phyloP scores from a whole-genome alignment of 2,888 invertebrate species.

The Strigamia transsilvanica region DNA sequence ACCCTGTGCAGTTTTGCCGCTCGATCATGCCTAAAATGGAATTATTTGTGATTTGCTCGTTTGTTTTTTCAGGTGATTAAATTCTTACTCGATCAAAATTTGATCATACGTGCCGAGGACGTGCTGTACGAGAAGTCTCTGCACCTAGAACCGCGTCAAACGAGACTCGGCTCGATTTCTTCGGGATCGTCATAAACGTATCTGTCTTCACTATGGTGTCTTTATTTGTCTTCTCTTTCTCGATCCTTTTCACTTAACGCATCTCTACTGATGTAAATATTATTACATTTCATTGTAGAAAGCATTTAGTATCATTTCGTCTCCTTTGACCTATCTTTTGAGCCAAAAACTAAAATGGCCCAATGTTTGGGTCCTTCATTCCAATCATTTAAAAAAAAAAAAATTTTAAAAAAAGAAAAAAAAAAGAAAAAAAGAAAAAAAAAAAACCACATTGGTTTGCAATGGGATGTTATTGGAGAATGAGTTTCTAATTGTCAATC shows the following conservation, averaged over 20 bases:
- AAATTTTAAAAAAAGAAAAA: not conserved
- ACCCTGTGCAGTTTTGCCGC: too few relatives aligned
- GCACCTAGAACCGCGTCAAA: conserved; percentile 82
- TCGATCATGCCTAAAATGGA: too few relatives aligned
- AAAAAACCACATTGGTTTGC: not conserved
- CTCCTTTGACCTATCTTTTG: not conserved
- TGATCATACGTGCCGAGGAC: conserved; percentile 23
- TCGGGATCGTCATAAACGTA: conserved; percentile 15
- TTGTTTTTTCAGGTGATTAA: not conserved
- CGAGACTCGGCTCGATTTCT: conserved; percentile 64
- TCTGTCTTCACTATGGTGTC: not conserved
- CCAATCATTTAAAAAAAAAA: not conserved
- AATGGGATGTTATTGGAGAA: not conserved
- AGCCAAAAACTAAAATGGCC: not conserved
- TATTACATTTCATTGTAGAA: conserved; percentile 30
- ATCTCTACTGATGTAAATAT: not conserved
- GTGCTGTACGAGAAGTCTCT: conserved; percentile 68
- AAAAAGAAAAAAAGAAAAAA: not conserved
- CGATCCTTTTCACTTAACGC: not conserved
- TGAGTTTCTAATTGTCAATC: conserved; percentile 1
- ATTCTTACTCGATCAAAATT: conserved; percentile 1
- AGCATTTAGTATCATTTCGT: conserved; percentile 21
- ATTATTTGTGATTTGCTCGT: too few relatives aligned
- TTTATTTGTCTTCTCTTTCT: conserved; percentile 10
- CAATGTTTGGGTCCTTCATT: not conserved